Evolutionary conservation across 2,888 invertebrate species (phyloP).

Genomic region (Calameuta idolon): DNA sequence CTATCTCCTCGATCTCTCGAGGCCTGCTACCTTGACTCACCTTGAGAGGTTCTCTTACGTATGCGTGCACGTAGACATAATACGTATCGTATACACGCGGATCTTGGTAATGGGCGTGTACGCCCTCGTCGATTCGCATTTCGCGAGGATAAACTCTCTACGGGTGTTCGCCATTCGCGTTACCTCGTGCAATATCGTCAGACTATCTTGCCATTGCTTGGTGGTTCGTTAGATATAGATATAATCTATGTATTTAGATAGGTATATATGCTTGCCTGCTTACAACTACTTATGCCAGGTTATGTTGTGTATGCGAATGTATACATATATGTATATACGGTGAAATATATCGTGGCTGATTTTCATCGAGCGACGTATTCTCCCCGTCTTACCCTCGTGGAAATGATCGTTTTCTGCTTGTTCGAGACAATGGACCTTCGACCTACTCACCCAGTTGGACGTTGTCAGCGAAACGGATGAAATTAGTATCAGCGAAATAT

Average conservation of each 20-base stretch:
- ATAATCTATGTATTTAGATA: neutral
- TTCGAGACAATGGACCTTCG: neutral
- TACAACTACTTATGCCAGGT: neutral
- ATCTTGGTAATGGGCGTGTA: neutral
- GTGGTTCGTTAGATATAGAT: neutral
- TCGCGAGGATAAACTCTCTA: neutral
- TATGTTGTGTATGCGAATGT: neutral
- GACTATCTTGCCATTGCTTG: neutral
- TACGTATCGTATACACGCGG: neutral
- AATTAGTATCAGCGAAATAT: neutral
- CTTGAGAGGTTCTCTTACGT: conserved; percentile 27
- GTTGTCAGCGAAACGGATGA: neutral
- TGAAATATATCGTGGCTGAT: neutral
- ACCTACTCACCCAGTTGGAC: conserved; percentile 7
- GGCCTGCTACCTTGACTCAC: conserved; percentile 23
- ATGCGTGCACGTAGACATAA: neutral
- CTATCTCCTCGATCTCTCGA: neutral
- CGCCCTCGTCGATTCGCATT: neutral
- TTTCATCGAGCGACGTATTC: neutral
- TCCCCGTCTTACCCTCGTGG: neutral
- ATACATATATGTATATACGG: neutral
- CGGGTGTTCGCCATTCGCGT: conserved; percentile 18
- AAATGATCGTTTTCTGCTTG: neutral
- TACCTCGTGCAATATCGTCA: conserved; percentile 16
- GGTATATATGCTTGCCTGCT: neutral